Base-by-base conservation (phyloP, 2,888 invertebrate genomes). In the Holacanthella duospinosa region DNA sequence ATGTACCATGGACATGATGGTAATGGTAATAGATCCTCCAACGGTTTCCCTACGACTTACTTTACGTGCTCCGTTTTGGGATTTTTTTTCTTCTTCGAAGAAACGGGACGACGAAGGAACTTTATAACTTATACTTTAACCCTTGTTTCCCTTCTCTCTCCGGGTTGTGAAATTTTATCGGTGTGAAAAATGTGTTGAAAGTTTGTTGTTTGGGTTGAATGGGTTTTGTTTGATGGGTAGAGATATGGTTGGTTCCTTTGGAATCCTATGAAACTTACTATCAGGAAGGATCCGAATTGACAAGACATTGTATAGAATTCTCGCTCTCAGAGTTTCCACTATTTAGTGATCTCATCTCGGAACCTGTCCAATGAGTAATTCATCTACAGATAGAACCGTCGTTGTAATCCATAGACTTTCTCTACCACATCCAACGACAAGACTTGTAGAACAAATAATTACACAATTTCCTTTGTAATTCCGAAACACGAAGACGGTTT, bases 141-240 rank as follows among this genome's bases (percentile, higher is more conserved):
- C 48, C 48, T 48, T 9, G 48, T 21, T 48, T 48, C n/a, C 21
- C 21, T 48, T 48, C 21, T 48, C 48, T 48, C n/a, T 21, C 6
- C 25, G 43, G 63, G 60, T 60, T 65, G 56, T 66, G 66, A 68
- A 66, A 68, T 68, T 68, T 68, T 68, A 68, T 68, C 64, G 64
- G 66, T 66, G 66, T 61, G 62, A 68, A 64, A 65, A 68, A 68
- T 66, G 65, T 66, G 61, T 66, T 64, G 58, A 62, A 64, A 59
- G 64, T 66, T 64, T 64, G 63, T 64, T 64, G 60, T 60, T 60
- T 48, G 60, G 43, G 60, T 55, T 60, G 60, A 59, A 26, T 60
- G 58, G 28, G 21, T 48, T 48, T 48, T 48, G 48, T 48, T 48
- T 48, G 48, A 48, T 48, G 48, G 48, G 48, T n/a, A n/a, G 12